Conservation (phyloP, 1,140 invertebrate genomes). For the Hycleus cichorii region DNA sequence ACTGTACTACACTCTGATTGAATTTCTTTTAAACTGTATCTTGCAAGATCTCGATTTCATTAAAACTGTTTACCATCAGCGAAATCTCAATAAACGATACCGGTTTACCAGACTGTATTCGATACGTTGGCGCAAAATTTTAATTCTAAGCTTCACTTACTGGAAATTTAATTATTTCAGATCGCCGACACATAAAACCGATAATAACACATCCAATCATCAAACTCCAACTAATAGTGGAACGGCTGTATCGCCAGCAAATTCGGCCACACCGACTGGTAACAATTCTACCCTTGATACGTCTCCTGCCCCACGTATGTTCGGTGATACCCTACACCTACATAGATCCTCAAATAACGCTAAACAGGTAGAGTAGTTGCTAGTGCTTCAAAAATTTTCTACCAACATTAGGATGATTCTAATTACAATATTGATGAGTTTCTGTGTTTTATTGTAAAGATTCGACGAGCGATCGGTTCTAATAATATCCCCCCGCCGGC, state of each 20-base stretch:
- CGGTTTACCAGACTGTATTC: too few relatives aligned
- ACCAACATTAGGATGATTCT: not conserved
- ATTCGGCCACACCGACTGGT: conserved; percentile 44
- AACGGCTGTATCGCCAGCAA: conserved; percentile 29
- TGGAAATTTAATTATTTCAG: conserved; percentile 14
- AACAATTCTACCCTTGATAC: conserved; percentile 45
- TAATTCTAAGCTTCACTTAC: too few relatives aligned
- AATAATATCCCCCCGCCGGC: conserved; percentile 53
- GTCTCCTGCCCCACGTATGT: conserved; percentile 47
- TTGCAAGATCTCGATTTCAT: too few relatives aligned
- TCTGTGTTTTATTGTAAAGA: conserved; percentile 29
- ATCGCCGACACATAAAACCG: conserved; percentile 31
- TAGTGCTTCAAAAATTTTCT: conserved; percentile 1
- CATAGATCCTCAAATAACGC: conserved; percentile 42
- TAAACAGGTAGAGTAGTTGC: conserved; percentile 42
- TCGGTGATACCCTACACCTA: conserved; percentile 49
- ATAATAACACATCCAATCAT: conserved; percentile 16
- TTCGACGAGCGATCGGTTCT: conserved; percentile 44
- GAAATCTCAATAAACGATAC: too few relatives aligned
- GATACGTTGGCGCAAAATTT: too few relatives aligned
- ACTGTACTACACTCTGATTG: too few relatives aligned
- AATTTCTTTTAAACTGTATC: too few relatives aligned
- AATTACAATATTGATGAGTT: not conserved
- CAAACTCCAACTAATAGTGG: conserved; percentile 25
- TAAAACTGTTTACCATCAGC: too few relatives aligned